Evolutionary conservation across 2,888 invertebrate genomes (phyloP).

Genomic region (Capitulum mitella): DNA sequence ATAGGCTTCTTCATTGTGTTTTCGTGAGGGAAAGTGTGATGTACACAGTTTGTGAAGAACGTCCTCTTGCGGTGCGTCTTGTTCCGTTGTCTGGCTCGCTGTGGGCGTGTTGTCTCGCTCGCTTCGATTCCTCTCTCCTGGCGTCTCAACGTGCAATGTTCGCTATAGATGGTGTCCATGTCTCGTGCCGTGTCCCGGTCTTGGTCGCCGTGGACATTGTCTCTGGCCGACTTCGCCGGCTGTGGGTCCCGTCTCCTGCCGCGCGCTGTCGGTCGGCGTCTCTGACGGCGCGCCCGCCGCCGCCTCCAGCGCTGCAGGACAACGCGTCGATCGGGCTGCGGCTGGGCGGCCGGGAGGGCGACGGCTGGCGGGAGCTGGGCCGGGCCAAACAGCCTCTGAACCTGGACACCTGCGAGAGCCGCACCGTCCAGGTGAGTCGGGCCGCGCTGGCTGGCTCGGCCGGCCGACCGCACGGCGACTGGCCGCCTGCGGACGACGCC

Average conservation of each 20-base stretch:
- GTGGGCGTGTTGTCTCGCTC: too few species aligned
- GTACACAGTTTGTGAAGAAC: too few species aligned
- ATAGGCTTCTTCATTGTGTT: too few species aligned
- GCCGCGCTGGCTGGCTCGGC: neutral
- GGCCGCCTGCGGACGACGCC: too few species aligned
- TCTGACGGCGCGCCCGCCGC: neutral
- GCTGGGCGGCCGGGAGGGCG: conserved; percentile 5
- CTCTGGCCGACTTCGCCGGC: too few species aligned
- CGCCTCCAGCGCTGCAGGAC: neutral
- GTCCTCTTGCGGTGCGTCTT: neutral
- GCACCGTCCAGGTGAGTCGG: neutral
- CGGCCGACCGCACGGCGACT: neutral
- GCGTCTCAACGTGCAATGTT: too few species aligned
- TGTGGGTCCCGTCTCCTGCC: neutral
- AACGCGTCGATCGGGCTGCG: neutral
- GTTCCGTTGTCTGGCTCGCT: neutral
- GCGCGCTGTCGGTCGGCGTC: neutral
- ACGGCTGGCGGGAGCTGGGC: neutral
- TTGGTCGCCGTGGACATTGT: too few species aligned
- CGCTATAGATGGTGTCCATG: too few species aligned
- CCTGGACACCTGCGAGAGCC: neutral
- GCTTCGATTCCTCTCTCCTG: neutral
- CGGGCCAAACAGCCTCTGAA: neutral
- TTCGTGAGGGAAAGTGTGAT: too few species aligned
- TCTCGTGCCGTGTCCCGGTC: too few species aligned